A percentile compares a stretch with the other conserved stretches of the same genome.
Evolutionary conservation across 2,113 vertebrate species (phyloP).

Genomic region (Labrus mixtus): DNA sequence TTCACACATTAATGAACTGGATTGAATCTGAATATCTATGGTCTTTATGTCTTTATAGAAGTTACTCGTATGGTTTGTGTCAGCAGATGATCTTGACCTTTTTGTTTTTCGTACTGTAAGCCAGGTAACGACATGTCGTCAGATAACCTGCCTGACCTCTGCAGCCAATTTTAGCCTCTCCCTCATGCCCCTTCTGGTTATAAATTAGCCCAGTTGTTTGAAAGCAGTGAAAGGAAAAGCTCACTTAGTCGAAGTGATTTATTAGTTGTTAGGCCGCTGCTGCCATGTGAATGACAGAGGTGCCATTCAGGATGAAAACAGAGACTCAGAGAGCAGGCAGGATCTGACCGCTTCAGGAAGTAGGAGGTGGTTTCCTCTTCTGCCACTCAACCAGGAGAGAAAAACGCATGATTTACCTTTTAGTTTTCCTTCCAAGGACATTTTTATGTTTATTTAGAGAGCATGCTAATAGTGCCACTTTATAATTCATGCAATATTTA

Average conservation of each 20-base stretch:
- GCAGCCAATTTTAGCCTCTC: conserved; percentile 60
- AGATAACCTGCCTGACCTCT: conserved; percentile 66
- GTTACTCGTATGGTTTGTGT: background rate
- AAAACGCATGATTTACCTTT: conserved; percentile 37
- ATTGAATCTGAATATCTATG: too few species aligned
- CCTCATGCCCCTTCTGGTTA: conserved; percentile 62
- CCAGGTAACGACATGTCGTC: conserved; percentile 36
- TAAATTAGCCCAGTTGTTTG: conserved; percentile 79
- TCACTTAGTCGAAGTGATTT: conserved; percentile 81
- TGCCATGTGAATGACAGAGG: conserved; percentile 75
- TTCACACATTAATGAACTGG: too few species aligned
- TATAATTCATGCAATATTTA: conserved; percentile 3
- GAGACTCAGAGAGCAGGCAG: conserved; percentile 57
- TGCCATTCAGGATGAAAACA: conserved; percentile 73
- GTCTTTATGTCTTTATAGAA: background rate
- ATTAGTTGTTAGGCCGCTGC: conserved; percentile 77
- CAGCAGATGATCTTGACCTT: background rate
- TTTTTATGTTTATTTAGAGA: conserved; percentile 4
- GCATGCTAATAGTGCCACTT: background rate
- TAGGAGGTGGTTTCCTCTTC: conserved; percentile 55
- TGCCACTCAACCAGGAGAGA: conserved; percentile 38
- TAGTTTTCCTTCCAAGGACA: background rate
- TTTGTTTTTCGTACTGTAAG: conserved; percentile 23
- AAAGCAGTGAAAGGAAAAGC: conserved; percentile 78
- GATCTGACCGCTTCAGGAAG: conserved; percentile 63